A percentile compares a stretch with the other conserved stretches of the same genome.
Conservation (phyloP, 2,113 vertebrate species). For the Probosciger aterrimus region DNA sequence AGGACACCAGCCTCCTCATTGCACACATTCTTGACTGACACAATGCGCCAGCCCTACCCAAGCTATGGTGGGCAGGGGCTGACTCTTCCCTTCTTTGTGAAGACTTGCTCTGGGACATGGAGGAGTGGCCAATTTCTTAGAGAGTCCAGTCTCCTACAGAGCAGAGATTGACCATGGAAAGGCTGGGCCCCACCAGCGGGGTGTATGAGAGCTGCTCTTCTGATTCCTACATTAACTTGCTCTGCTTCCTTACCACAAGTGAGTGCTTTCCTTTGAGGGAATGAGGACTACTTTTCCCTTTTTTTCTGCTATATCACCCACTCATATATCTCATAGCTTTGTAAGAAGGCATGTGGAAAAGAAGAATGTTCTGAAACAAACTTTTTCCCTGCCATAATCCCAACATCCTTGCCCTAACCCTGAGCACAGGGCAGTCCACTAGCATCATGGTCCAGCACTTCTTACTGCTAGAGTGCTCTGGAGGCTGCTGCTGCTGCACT, state of each 20-base stretch:
- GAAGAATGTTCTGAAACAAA: not conserved
- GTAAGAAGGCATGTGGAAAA: not conserved
- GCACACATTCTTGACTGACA: not conserved
- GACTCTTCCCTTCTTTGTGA: not conserved
- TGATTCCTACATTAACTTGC: not conserved
- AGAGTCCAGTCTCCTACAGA: not conserved
- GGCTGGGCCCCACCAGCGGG: not conserved
- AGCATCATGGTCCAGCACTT: not conserved
- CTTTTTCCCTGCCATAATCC: not conserved
- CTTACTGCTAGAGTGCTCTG: not conserved
- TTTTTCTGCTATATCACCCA: fast-evolving
- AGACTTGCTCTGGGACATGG: not conserved
- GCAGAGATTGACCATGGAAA: not conserved
- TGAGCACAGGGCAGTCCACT: not conserved
- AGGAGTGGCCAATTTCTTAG: not conserved
- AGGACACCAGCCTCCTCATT: not conserved
- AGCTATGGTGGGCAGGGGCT: not conserved
- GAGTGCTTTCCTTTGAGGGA: not conserved
- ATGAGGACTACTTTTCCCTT: not conserved
- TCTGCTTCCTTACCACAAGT: not conserved
- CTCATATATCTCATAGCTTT: not conserved
- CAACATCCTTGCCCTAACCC: not conserved
- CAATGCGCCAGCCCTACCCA: not conserved
- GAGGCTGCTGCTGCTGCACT: not conserved
- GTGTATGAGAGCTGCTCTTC: not conserved